Evolutionary conservation across 2,888 invertebrate species (phyloP), one percentile per base, ranked within the genome.

Genomic region (Biston stratarius): DNA sequence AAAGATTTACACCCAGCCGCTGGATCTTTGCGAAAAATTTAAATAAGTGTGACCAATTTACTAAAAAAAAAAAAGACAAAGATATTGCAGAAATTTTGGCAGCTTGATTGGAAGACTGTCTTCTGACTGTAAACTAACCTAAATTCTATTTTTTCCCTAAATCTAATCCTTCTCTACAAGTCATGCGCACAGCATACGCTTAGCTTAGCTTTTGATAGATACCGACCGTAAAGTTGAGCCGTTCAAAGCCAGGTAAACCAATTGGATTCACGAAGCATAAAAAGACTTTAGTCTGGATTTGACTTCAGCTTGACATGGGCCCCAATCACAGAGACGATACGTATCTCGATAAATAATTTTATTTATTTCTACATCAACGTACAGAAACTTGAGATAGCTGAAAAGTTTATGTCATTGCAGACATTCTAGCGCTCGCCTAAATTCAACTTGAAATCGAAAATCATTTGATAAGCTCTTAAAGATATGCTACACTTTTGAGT

Each of bases 221-320:
- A 58, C 47, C 7, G 6, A 11, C 14, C 45, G 14, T 58, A 47
- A 47, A 36, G 9, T 58, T 57, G 14, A 58, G 36, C 15, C 57
- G n/a, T 47, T 45, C n/a, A 45, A 58, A 6, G 45, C 3, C 34
- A 47, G 57, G 36, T 45, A 45, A 45, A 57, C 45, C 33, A 47
- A 14, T 36, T 10, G 60, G 38, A 15, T 60, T 42, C 24, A 40
- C 33, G 49, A 33, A 59, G 40, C 59, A 24, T 49, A 38, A 59
- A 59, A 49, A 59, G 12, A 58, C 45, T 58, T 52, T 36, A 38
- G 36, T 58, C 36, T 38, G 36, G 47, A 58, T 48, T 14, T 58
- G 12, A 36, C 47, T 48, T 47, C 36, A 56, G 40, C 44, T 44
- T 44, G 44, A 33, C 11, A 55, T 52, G 8, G 36, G 36, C 11